Evolutionary conservation across 2,888 invertebrate genomes (phyloP).

Genomic region (Yponomeuta cagnagella): DNA sequence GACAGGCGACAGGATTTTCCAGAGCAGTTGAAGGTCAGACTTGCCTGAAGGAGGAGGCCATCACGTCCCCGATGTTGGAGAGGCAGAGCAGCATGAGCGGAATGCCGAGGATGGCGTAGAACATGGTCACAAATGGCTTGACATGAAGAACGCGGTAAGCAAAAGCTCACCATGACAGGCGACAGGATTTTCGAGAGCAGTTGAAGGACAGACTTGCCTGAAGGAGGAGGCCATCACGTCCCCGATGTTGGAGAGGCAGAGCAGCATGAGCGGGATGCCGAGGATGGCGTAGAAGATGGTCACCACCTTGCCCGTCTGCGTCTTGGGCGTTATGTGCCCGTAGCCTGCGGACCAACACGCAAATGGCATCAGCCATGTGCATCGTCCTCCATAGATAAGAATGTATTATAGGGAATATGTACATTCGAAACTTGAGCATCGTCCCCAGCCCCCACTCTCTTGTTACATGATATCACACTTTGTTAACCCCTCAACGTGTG

Average conservation of each 20-base stretch:
- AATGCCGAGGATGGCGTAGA: conserved; percentile 92
- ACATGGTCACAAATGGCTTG: too few relatives aligned
- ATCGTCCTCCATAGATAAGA: too few relatives aligned
- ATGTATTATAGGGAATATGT: too few relatives aligned
- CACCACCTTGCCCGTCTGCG: conserved; percentile 93
- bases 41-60: conserved; percentile 92
- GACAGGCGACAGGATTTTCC: too few relatives aligned
- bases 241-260: conserved; percentile 95
- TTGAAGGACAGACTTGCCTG: conserved; percentile 55
- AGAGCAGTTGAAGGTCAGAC: neutral
- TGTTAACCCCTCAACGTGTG: too few relatives aligned
- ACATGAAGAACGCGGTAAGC: too few relatives aligned
- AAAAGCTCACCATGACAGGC: too few relatives aligned
- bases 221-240: conserved; percentile 96
- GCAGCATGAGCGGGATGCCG: conserved; percentile 95
- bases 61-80: conserved; percentile 94
- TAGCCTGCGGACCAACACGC: conserved; percentile 80
- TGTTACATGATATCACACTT: too few relatives aligned
- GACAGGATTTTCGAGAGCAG: too few relatives aligned
- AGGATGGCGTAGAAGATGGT: conserved; percentile 97
- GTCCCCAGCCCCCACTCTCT: too few relatives aligned
- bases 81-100: conserved; percentile 96
- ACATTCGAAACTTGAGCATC: too few relatives aligned
- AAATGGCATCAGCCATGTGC: too few relatives aligned
- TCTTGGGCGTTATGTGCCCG: conserved; percentile 96